phyloP scores from a whole-genome alignment of 2,113 vertebrate genomes.

The Cromileptes altivelis region DNA sequence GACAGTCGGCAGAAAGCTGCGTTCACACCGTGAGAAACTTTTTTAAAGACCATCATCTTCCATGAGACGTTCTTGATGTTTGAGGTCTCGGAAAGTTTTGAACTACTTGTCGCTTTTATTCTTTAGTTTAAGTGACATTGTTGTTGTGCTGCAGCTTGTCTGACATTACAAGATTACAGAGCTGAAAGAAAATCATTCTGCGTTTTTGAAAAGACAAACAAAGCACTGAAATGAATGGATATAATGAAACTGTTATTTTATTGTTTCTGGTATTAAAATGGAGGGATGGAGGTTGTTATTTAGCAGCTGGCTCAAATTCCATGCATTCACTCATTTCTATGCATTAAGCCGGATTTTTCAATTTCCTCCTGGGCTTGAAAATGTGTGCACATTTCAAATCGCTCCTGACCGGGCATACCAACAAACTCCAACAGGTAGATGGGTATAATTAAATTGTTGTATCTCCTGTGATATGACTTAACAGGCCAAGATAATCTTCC shows the following conservation, averaged over 20 bases:
- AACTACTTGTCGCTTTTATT: not conserved
- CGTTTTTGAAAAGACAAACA: not conserved
- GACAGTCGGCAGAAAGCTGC: conserved; percentile 13
- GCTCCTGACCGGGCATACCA: not conserved
- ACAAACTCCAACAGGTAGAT: not conserved
- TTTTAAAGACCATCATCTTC: not conserved
- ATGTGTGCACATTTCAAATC: not conserved
- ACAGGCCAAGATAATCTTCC: too few species aligned
- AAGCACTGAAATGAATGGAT: not conserved
- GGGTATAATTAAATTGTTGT: not conserved
- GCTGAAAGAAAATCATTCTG: not conserved
- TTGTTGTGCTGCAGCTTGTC: not conserved
- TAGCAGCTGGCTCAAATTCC: not conserved
- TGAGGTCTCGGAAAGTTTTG: too few species aligned
- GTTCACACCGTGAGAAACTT: conserved; percentile 16
- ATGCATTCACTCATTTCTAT: not conserved
- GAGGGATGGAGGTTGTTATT: not conserved
- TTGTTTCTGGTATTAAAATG: not conserved
- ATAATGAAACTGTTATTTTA: not conserved
- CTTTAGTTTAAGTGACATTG: not conserved
- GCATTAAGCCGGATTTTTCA: not conserved
- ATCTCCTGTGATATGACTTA: too few species aligned
- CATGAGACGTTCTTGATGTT: not conserved
- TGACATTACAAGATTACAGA: not conserved
- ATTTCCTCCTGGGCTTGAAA: not conserved